These are phyloP conservation scores for Ridgeia piscesae DNA, from an alignment of 1,140 invertebrate species.

Conservation along the genomic window DNA sequence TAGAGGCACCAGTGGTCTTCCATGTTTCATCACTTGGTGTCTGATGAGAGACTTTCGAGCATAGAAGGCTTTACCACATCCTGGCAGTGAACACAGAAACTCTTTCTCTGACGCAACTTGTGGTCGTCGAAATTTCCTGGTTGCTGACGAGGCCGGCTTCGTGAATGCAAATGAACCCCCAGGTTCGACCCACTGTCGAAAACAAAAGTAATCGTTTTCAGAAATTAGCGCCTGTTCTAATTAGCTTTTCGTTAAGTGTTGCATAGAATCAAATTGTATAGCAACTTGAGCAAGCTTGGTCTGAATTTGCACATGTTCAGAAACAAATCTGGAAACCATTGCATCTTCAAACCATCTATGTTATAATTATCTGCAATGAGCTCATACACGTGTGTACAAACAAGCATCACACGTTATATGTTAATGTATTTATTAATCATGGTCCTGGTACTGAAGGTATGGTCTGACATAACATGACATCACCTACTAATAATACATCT, in stretches of 20 bases:
- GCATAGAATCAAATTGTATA: background rate
- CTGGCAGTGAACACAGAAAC: conserved; percentile 9
- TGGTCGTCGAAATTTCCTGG: background rate
- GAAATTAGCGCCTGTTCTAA: background rate
- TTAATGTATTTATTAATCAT: background rate
- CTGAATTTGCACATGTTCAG: background rate
- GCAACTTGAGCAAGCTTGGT: background rate
- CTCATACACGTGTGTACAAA: background rate
- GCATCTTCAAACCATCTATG: too few species aligned
- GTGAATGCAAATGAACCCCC: background rate
- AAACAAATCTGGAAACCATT: background rate
- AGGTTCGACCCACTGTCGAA: background rate
- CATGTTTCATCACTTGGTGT: conserved; percentile 11
- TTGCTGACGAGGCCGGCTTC: background rate
- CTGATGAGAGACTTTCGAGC: conserved; percentile 20
- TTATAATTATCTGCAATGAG: background rate
- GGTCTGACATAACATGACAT: background rate
- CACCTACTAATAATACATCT: background rate
- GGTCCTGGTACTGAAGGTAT: too few species aligned
- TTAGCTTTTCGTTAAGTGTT: background rate
- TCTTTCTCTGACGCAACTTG: background rate
- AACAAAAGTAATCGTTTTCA: conserved; percentile 1
- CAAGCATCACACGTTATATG: background rate
- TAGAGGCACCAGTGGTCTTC: conserved; percentile 6
- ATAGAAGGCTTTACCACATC: conserved; percentile 21